phyloP scores from a whole-genome alignment of 2,797 vertebrate genomes.

The Triplophysa yarkandensis region DNA sequence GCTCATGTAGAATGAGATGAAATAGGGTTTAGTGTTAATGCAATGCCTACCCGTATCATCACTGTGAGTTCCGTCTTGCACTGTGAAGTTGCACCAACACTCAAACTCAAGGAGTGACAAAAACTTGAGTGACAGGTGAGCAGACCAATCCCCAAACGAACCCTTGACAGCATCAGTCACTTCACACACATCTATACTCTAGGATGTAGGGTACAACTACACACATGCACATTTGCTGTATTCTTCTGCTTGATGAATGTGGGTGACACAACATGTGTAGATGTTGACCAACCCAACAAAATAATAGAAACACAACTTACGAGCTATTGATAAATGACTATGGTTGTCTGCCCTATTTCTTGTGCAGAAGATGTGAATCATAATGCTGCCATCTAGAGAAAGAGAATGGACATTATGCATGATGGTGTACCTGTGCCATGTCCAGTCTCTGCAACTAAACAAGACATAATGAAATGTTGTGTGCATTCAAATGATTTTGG shows the following conservation, averaged over 20 bases:
- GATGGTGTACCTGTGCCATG: neutral
- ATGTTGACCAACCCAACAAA: no score
- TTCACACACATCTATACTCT: neutral
- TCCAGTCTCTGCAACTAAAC: neutral
- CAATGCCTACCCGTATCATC: constrained; percentile 37
- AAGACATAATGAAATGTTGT: neutral
- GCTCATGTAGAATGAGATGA: neutral
- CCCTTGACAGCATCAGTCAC: neutral
- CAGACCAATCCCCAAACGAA: constrained; percentile 55
- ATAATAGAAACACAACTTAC: neutral
- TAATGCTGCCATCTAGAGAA: constrained; percentile 46
- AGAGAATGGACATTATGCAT: neutral
- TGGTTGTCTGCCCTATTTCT: no score
- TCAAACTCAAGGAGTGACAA: constrained; percentile 62
- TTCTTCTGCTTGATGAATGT: no score
- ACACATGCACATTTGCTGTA: no score
- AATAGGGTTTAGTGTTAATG: constrained; percentile 38
- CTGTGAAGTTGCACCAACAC: constrained; percentile 63
- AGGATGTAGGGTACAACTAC: no score
- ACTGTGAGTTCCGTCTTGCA: constrained; percentile 60
- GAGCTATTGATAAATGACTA: neutral
- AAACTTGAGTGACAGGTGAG: constrained; percentile 67
- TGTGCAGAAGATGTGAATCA: neutral
- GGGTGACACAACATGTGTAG: neutral
- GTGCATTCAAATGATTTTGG: neutral